Evolutionary conservation across 2,113 vertebrate species (phyloP), one percentile per base, ranked within the genome.

Genomic region (Acrocephalus arundinaceus): DNA sequence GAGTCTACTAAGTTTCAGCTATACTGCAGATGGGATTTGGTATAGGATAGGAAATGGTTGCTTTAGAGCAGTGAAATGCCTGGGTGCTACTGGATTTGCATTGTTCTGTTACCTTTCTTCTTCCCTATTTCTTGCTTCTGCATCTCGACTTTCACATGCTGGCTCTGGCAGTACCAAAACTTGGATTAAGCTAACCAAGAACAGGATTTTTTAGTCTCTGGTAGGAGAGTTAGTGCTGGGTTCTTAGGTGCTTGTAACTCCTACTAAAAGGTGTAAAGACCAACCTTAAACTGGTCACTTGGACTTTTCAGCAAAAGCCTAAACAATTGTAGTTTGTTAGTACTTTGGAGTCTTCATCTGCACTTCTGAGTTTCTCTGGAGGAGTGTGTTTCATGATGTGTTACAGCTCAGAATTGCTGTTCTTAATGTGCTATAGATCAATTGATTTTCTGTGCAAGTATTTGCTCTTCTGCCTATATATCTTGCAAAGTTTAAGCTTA

Each of bases 191-290:
- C 46, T 65, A 46, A 58, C 10, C 19, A 78, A 58, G n/a, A 45
- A 2, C 4, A 31, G n/a, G 37, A 21, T 70, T 41, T 55, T 76
- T 20, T 4, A 15, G 11, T 28, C 33, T 79, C 5, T 51, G 8
- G 13, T 31, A 46, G 8, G 25, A 4, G 2, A 46, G 3, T 39
- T 7, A 1, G 2, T 77, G 18, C 31, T 80, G 31, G 6, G 3
- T 11, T 54, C 39, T 71, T 66, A 25, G 3, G 4, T 77, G 20
- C 41, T 76, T 54, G 3, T 54, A 52, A 37, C 68, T 19, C 11
- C 20, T 39, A 1, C 30, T 58, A 31, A 51, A 39, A 71, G 37
- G 14, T 80, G 16, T 11, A 31, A 72, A 22, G 21, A 33, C 8
- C 19, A 81, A 35, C 39, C 49, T 90, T 22, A 70, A 71, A 31